Conservation (phyloP, 2,113 vertebrate genomes). For the Tetraodon nigroviridis region DNA sequence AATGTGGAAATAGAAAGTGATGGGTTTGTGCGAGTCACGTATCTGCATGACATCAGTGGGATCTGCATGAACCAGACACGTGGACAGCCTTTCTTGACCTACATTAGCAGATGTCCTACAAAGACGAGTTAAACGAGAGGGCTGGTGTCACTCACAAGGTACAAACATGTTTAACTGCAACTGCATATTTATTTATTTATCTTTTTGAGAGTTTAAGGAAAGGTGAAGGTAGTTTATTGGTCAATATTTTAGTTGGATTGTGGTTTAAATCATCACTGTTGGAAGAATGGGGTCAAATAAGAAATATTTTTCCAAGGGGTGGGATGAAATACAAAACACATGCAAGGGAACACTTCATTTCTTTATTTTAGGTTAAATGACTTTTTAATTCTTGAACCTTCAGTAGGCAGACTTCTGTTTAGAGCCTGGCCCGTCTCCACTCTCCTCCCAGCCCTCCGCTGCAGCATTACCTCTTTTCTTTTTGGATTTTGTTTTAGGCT, state of each 20-base stretch:
- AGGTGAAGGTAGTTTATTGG: not conserved
- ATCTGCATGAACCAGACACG: not conserved
- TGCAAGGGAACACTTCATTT: too few relatives aligned
- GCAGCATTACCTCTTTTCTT: too few relatives aligned
- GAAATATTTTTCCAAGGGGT: not conserved
- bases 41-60: constrained; percentile 33
- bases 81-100: constrained; percentile 11
- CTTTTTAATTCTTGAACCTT: too few relatives aligned
- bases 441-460: too few relatives aligned
- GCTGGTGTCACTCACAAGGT: not conserved
- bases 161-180: not conserved
- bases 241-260: not conserved
- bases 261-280: not conserved
- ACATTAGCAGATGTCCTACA: constrained; percentile 20
- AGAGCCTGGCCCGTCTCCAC: too few relatives aligned
- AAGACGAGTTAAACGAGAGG: not conserved
- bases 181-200: not conserved
- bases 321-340: not conserved
- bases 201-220: not conserved
- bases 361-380: too few relatives aligned
- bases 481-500: too few relatives aligned
- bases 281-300: not conserved
- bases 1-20: not conserved
- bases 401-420: too few relatives aligned
- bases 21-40: constrained; percentile 20